Conservation (phyloP, 2,797 vertebrate species). For the Gallinago solitaria region DNA sequence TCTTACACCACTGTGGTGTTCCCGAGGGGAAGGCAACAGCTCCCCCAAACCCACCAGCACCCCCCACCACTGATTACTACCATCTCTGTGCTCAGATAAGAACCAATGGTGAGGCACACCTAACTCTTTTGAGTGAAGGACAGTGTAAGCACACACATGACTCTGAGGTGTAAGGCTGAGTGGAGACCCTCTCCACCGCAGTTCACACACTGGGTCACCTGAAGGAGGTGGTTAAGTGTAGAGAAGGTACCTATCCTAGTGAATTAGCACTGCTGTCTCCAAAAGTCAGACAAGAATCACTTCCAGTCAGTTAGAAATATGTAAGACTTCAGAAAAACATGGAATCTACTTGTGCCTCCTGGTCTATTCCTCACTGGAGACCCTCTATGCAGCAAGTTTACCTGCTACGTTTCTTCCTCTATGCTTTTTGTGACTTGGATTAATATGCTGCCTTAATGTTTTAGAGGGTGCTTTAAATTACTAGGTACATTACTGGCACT, state of each 20-base stretch:
- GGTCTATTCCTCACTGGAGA: neutral
- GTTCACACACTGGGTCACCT: neutral
- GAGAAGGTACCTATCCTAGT: neutral
- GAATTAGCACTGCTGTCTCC: neutral
- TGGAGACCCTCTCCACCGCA: neutral
- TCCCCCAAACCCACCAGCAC: neutral
- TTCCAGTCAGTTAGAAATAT: neutral
- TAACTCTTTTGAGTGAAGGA: neutral
- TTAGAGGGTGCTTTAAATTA: neutral
- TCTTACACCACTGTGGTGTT: neutral
- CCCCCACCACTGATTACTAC: neutral
- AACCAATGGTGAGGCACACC: neutral
- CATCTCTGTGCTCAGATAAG: neutral
- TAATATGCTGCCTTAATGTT: neutral
- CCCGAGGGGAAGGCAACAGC: neutral
- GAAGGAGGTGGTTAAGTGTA: neutral
- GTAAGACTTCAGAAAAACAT: neutral
- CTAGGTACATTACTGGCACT: neutral
- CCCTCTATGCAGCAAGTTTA: neutral
- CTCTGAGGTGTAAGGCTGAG: neutral
- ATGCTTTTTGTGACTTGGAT: neutral
- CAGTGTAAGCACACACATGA: rapidly evolving
- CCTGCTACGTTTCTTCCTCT: neutral
- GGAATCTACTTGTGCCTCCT: neutral
- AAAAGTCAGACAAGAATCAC: neutral